Percentiles rank a stretch among this genome's conserved stretches.
phyloP scores from a whole-genome alignment of 2,113 vertebrate genomes.

The Macquaria ambigua region DNA sequence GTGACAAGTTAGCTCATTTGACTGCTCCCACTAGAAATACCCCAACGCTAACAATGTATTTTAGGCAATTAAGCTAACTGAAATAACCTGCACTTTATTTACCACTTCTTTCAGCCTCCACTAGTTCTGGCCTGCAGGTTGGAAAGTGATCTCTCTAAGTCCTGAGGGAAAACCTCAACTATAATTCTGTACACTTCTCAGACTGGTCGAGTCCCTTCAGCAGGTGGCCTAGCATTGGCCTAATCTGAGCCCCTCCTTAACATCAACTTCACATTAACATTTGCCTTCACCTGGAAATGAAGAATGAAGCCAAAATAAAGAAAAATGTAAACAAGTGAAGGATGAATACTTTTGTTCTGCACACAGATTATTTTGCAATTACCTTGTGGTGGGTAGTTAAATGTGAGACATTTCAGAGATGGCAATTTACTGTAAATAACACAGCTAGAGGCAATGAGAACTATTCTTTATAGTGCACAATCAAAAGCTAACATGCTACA shows the following conservation, averaged over 20 bases:
- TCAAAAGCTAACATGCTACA: conserved; percentile 7
- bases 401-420: not conserved
- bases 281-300: not conserved
- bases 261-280: not conserved
- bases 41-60: not conserved
- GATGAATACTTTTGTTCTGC: not conserved
- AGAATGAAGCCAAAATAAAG: not conserved
- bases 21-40: not conserved
- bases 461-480: not conserved
- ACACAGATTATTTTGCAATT: not conserved
- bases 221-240: not conserved
- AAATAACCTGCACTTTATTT: conserved; percentile 5
- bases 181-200: conserved; percentile 2
- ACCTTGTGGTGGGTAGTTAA: not conserved
- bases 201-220: not conserved
- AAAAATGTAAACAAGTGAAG: not conserved
- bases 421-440: conserved; percentile 16
- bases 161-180: conserved; percentile 1
- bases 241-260: not conserved
- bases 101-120: not conserved
- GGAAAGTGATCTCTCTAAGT: conserved; percentile 15
- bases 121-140: not conserved
- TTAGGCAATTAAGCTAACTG: not conserved
- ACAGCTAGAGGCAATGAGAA: not conserved
- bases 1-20: not conserved